Percentiles rank a stretch among this genome's conserved stretches.
phyloP scores from a whole-genome alignment of 2,888 invertebrate species.

The Patella caerulea region DNA sequence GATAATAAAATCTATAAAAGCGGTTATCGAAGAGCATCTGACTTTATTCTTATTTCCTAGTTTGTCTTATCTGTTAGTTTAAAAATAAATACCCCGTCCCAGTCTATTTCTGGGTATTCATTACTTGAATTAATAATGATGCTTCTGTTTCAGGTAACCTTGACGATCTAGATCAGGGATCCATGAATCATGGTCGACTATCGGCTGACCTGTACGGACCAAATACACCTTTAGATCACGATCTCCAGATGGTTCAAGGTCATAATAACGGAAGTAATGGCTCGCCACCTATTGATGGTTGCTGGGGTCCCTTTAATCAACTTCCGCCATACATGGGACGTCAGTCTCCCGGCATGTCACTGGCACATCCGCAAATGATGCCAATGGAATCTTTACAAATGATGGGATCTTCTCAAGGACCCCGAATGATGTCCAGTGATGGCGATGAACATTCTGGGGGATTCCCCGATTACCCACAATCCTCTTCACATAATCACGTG shows the following conservation, averaged over 20 bases:
- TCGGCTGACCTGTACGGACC: conserved; percentile 59
- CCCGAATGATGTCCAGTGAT: conserved; percentile 57
- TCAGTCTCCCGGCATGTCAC: conserved; percentile 57
- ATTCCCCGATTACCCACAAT: conserved; percentile 61
- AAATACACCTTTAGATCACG: conserved; percentile 63
- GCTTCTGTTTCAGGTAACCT: conserved; percentile 44
- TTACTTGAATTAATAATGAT: too few species aligned
- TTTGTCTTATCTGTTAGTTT: too few species aligned
- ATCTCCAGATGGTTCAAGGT: conserved; percentile 63
- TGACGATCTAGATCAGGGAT: conserved; percentile 57
- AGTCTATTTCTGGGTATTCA: too few species aligned
- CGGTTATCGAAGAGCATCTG: too few species aligned
- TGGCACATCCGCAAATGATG: conserved; percentile 57
- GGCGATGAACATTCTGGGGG: conserved; percentile 54
- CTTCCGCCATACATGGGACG: conserved; percentile 55
- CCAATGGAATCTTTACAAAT: conserved; percentile 57
- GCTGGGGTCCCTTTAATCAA: conserved; percentile 44
- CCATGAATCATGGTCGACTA: conserved; percentile 50
- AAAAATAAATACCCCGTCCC: too few species aligned
- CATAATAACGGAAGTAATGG: conserved; percentile 40
- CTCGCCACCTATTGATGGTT: conserved; percentile 28
- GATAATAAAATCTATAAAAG: too few species aligned
- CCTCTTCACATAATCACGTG: conserved; percentile 63
- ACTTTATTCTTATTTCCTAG: too few species aligned
- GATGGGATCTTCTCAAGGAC: conserved; percentile 45